phyloP scores from a whole-genome alignment of 2,888 invertebrate genomes.

The Pristionchus fissidentatus region DNA sequence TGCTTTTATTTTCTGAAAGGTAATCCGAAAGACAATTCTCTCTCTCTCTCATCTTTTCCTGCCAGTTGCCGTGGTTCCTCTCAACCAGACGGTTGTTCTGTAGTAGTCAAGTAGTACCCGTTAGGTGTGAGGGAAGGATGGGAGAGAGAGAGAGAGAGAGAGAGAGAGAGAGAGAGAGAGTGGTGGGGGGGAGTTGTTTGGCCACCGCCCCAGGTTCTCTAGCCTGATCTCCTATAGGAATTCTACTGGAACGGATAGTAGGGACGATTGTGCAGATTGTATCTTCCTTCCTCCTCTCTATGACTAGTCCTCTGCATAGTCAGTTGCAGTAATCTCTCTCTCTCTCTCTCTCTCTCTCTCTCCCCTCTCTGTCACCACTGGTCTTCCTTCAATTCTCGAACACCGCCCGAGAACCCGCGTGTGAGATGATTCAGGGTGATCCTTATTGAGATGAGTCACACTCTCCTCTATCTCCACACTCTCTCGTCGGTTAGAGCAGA shows the following conservation, averaged over 20 bases:
- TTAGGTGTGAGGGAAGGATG: too few relatives aligned
- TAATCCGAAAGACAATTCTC: neutral
- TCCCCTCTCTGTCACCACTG: too few relatives aligned
- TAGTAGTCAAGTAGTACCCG: neutral
- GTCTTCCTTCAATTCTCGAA: neutral
- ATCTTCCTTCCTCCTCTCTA: too few relatives aligned
- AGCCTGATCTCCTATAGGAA: neutral
- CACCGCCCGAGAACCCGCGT: neutral
- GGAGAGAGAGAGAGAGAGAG: neutral
- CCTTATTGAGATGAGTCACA: constrained; percentile 13
- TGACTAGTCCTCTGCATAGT: too few relatives aligned
- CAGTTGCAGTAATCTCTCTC: too few relatives aligned
- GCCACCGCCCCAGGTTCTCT: neutral
- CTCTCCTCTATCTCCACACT: neutral
- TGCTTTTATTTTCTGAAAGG: neutral
- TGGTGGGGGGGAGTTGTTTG: constrained; percentile 11
- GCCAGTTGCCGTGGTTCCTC: neutral
- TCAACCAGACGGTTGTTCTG: neutral
- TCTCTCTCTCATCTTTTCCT: neutral
- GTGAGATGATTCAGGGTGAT: constrained; percentile 3
- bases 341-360: too few relatives aligned
- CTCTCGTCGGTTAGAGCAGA: neutral
- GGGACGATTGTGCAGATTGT: neutral
- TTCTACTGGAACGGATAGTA: neutral
- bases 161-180: neutral